Conservation (phyloP, 1,140 invertebrate species). For the Helicoverpa zea region DNA sequence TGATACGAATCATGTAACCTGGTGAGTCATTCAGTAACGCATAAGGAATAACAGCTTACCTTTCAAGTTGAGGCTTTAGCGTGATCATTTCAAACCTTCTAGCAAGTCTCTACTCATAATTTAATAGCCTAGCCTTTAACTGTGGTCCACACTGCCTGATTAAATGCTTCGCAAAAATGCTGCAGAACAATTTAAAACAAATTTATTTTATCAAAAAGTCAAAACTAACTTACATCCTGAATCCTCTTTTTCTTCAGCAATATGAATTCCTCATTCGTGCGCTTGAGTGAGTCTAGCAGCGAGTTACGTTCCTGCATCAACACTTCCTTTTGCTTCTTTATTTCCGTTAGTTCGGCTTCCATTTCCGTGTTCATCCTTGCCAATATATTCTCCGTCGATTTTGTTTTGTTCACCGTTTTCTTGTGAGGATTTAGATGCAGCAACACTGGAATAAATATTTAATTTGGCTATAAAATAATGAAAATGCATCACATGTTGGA, state of each 20-base stretch:
- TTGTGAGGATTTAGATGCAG: constrained; percentile 85
- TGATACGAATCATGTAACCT: too few species aligned
- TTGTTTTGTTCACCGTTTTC: constrained; percentile 76
- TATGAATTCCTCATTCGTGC: constrained; percentile 91
- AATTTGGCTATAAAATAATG: not conserved
- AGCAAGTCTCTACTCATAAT: too few species aligned
- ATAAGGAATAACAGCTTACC: too few species aligned
- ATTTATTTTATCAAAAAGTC: not conserved
- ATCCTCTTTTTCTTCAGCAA: constrained; percentile 91
- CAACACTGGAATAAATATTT: constrained; percentile 73
- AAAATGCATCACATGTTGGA: not conserved
- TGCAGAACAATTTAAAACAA: not conserved
- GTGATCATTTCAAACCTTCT: too few species aligned
- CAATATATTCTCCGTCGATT: constrained; percentile 83
- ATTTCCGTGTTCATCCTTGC: constrained; percentile 83
- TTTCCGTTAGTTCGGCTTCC: constrained; percentile 77
- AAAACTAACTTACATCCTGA: constrained; percentile 89
- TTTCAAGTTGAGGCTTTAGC: too few species aligned
- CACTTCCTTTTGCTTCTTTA: constrained; percentile 87
- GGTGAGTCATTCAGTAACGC: too few species aligned
- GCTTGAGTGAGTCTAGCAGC: constrained; percentile 88
- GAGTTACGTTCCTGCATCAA: constrained; percentile 88
- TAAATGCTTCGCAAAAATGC: not conserved
- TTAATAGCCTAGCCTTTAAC: too few species aligned
- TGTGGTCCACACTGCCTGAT: too few species aligned